Evolutionary conservation across 2,888 invertebrate species (phyloP).

Genomic region (Shargacucullia verbasci): DNA sequence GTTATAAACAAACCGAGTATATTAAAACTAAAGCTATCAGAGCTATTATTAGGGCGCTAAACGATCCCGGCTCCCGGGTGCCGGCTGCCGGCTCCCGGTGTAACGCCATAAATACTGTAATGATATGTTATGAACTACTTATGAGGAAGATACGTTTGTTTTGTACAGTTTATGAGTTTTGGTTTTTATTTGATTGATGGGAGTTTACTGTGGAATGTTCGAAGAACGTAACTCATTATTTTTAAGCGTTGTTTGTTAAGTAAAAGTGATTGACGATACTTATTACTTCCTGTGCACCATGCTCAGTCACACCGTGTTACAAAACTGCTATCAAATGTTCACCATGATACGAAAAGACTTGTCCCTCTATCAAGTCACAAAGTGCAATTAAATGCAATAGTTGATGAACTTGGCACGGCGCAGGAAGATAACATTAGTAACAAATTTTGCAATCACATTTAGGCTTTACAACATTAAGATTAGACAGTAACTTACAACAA

Average conservation of each 20-base stretch:
- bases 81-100: no score
- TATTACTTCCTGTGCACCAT: no score
- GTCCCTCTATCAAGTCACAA: no score
- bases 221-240: no score
- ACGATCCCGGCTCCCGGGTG: constrained; percentile 41
- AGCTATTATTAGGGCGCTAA: constrained; percentile 42
- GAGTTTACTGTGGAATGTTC: not conserved
- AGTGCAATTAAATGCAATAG: no score
- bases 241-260: no score
- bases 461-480: constrained; percentile 25
- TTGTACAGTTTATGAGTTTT: constrained; percentile 14
- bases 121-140: constrained; percentile 47
- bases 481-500: constrained; percentile 28
- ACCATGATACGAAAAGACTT: no score
- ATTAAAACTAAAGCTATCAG: constrained; percentile 37
- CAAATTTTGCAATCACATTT: not conserved
- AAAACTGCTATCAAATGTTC: no score
- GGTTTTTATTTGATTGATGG: not conserved
- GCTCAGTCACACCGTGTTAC: no score
- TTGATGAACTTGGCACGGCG: no score
- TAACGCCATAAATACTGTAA: constrained; percentile 23
- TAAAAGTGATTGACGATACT: no score
- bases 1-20: constrained; percentile 31
- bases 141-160: constrained; percentile 18
- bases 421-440: not conserved